A percentile compares a stretch with the other conserved stretches of the same genome.
Evolutionary conservation across 2,797 vertebrate genomes (phyloP).

Genomic region (Calcarius lapponicus): DNA sequence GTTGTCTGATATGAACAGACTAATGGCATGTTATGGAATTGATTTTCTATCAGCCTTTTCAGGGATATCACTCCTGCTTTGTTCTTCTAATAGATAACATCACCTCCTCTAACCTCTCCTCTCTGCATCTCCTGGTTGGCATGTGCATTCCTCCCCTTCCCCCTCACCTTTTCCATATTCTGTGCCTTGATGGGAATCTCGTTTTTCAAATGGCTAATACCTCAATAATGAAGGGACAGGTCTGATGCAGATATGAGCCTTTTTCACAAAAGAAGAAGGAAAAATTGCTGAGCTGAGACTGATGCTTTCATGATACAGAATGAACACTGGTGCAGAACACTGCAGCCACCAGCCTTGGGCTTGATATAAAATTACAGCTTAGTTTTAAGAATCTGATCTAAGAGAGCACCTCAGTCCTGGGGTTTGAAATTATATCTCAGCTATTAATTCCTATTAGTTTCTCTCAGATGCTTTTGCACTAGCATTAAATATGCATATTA

Average conservation of each 20-base stretch:
- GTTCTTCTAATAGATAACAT: conserved; percentile 54
- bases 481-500: conserved; percentile 28
- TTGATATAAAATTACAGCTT: background rate
- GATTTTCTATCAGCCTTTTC: conserved; percentile 47
- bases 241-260: background rate
- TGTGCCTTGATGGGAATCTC: background rate
- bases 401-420: background rate
- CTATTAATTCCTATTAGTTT: conserved; percentile 42
- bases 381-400: background rate
- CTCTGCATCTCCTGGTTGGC: background rate
- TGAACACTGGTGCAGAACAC: background rate
- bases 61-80: conserved; percentile 52
- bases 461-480: background rate
- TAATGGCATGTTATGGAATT: conserved; percentile 44
- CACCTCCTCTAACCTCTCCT: conserved; percentile 12
- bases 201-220: background rate
- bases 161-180: background rate
- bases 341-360: background rate
- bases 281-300: background rate
- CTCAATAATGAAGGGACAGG: background rate
- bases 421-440: background rate
- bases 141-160: background rate
- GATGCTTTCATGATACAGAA: background rate
- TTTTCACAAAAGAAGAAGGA: background rate
- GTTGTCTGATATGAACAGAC: conserved; percentile 39